Evolutionary conservation across 2,113 vertebrate species (phyloP).

Genomic region (Leucosticte australis): DNA sequence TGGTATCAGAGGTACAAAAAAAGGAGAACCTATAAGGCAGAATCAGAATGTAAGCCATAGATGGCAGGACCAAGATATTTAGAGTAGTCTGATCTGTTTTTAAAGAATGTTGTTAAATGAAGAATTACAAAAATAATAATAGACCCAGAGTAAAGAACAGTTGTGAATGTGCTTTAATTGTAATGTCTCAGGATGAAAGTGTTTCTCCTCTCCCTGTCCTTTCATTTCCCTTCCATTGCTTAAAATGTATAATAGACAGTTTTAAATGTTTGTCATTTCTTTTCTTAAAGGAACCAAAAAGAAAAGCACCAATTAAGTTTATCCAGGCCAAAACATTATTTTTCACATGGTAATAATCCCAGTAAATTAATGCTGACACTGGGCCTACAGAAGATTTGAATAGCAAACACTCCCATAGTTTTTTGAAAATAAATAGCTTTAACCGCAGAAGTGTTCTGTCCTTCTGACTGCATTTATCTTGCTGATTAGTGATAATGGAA

Average conservation of each 20-base stretch:
- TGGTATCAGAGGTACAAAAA: background rate
- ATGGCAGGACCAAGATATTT: background rate
- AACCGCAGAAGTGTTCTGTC: background rate
- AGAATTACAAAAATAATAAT: background rate
- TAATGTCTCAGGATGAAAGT: background rate
- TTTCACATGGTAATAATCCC: background rate
- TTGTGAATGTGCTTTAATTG: background rate
- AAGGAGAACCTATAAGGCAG: background rate
- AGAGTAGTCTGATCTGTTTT: background rate
- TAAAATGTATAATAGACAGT: background rate
- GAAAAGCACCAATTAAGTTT: background rate
- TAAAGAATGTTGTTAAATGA: background rate
- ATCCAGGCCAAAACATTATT: background rate
- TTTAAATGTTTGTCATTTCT: background rate
- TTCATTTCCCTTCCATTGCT: background rate
- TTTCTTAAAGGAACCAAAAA: background rate
- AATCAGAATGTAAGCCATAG: background rate
- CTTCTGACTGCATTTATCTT: conserved; percentile 27
- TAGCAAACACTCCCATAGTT: background rate
- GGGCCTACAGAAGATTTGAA: background rate
- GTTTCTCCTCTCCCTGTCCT: background rate
- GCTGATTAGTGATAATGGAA: conserved; percentile 34
- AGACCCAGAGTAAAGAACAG: background rate
- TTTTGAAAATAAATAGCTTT: background rate
- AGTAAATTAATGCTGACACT: background rate